phyloP scores from a whole-genome alignment of 2,888 invertebrate species.

The Clusia tigrina region DNA sequence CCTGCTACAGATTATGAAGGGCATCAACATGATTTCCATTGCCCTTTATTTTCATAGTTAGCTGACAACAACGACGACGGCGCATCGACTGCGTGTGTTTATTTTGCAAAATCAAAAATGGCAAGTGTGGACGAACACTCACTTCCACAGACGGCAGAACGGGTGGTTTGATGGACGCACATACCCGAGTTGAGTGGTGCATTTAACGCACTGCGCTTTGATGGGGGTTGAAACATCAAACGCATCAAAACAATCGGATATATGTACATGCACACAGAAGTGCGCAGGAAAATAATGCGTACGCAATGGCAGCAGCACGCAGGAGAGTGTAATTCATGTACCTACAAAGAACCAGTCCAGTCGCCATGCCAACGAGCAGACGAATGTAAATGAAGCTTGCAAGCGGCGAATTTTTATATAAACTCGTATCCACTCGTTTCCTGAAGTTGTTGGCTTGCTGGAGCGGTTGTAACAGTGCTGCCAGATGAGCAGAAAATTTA shows the following conservation, averaged over 20 bases:
- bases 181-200: not conserved
- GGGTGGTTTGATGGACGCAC: not conserved
- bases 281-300: too few relatives aligned
- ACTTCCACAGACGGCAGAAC: not conserved
- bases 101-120: not conserved
- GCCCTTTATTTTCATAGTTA: slow-evolving; percentile 37
- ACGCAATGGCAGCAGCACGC: not conserved
- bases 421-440: too few relatives aligned
- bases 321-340: too few relatives aligned
- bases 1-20: not conserved
- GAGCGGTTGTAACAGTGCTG: too few relatives aligned
- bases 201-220: not conserved
- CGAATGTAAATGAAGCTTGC: slow-evolving; percentile 3
- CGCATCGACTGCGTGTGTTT: not conserved
- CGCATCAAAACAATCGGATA: not conserved
- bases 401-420: not conserved
- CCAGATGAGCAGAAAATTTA: too few relatives aligned
- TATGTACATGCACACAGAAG: too few relatives aligned
- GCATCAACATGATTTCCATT: slow-evolving; percentile 42
- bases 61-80: not conserved
- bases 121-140: too few relatives aligned
- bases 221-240: not conserved
- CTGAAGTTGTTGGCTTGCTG: too few relatives aligned
- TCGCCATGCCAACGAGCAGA: not conserved
- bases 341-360: not conserved